phyloP scores from a whole-genome alignment of 1,140 invertebrate species.

The Helicoverpa zea region DNA sequence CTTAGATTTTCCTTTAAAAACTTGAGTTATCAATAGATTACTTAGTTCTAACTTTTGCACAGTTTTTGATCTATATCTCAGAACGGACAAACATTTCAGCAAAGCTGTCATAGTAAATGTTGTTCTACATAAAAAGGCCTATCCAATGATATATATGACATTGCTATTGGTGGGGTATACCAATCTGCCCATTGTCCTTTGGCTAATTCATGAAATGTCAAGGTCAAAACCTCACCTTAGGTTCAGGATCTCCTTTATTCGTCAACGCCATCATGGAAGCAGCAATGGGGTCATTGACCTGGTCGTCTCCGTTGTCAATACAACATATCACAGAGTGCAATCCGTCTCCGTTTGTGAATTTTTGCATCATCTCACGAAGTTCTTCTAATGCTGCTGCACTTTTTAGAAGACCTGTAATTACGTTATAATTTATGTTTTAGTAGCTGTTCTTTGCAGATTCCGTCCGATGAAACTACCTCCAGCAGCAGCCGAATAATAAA shows the following conservation, averaged over 20 bases:
- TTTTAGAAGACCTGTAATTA: background rate
- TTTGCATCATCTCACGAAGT: background rate
- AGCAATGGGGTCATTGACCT: background rate
- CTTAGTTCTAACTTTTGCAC: too few relatives aligned
- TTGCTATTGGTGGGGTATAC: too few relatives aligned
- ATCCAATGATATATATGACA: too few relatives aligned
- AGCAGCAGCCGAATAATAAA: too few relatives aligned
- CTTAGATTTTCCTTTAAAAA: too few relatives aligned
- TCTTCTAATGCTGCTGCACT: slow-evolving; percentile 13
- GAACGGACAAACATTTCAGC: too few relatives aligned
- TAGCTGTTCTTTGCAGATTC: background rate
- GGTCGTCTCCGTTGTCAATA: slow-evolving; percentile 7
- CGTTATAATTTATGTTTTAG: background rate
- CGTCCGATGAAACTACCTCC: too few relatives aligned
- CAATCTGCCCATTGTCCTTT: too few relatives aligned
- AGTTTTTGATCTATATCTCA: too few relatives aligned
- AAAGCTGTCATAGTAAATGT: too few relatives aligned
- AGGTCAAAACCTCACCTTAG: background rate
- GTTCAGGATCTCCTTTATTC: background rate
- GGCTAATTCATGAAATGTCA: background rate
- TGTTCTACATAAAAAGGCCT: too few relatives aligned
- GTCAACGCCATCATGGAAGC: slow-evolving; percentile 12
- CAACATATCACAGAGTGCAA: background rate
- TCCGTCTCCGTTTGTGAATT: background rate
- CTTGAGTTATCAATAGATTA: too few relatives aligned